Conservation (phyloP, 2,113 vertebrate species). For the Miniopterus natalensis region DNA sequence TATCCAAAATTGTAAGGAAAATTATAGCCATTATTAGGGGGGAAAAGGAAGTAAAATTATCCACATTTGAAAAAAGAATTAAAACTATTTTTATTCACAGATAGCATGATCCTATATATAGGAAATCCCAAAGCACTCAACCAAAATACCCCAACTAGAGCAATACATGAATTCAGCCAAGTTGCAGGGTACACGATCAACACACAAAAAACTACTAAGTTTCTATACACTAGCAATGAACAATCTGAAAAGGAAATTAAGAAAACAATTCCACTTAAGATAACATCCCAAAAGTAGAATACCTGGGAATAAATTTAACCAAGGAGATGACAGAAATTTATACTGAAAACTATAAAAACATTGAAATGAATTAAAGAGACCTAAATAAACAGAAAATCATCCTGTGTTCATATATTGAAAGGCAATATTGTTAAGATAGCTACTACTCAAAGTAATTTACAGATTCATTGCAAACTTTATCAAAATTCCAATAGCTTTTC, state of each 20-base stretch:
- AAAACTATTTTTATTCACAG: conserved; percentile 15
- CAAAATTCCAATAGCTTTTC: neutral
- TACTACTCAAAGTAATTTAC: neutral
- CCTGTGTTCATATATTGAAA: neutral
- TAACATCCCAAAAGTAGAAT: conserved; percentile 26
- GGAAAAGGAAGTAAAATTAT: neutral
- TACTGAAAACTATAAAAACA: neutral
- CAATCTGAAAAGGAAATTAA: neutral
- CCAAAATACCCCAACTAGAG: neutral
- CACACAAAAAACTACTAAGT: neutral
- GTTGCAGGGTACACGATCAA: neutral
- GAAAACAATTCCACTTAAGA: neutral
- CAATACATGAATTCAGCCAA: neutral
- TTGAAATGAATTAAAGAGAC: conserved; percentile 17
- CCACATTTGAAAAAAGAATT: neutral
- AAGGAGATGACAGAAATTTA: neutral
- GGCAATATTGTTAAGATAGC: neutral
- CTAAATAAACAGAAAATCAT: neutral
- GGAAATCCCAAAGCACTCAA: neutral
- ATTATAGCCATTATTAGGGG: neutral
- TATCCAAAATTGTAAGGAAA: neutral
- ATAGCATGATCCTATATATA: neutral
- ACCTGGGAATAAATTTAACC: neutral
- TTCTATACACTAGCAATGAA: neutral
- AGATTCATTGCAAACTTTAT: neutral